phyloP scores from a whole-genome alignment of 2,888 invertebrate species.

The Volucella bombylans region DNA sequence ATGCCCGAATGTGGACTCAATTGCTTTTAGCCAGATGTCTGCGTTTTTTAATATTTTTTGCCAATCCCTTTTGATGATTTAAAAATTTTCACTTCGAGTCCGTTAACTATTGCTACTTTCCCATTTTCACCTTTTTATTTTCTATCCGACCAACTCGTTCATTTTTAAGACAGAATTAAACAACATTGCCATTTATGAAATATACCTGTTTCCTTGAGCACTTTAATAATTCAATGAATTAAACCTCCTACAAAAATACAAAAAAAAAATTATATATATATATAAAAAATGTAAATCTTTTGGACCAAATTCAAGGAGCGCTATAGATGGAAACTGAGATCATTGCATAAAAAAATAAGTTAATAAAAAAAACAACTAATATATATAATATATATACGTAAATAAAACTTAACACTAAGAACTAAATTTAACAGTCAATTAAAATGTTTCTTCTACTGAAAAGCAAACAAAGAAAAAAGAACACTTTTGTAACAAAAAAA shows the following conservation, averaged over 20 bases:
- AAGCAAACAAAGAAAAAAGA: slow-evolving; percentile 18
- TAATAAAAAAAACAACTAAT: slow-evolving; percentile 19
- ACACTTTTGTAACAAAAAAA: slow-evolving; percentile 38
- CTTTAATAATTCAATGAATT: slow-evolving; percentile 45
- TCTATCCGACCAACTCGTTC: neutral
- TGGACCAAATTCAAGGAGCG: slow-evolving; percentile 63
- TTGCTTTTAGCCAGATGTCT: too few species aligned
- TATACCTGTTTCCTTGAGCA: slow-evolving; percentile 22
- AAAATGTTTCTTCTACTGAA: slow-evolving; percentile 57
- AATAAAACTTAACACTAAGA: slow-evolving; percentile 32
- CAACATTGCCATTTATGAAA: neutral
- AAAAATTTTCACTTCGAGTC: too few species aligned
- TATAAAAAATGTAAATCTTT: slow-evolving; percentile 44
- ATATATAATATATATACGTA: slow-evolving; percentile 47
- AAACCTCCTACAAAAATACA: slow-evolving; percentile 28
- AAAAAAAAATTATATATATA: neutral
- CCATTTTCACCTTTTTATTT: neutral
- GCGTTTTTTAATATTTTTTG: too few species aligned
- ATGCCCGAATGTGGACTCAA: too few species aligned
- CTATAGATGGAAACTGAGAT: slow-evolving; percentile 21
- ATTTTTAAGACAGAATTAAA: slow-evolving; percentile 3
- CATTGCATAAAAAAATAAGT: neutral
- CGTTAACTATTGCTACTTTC: neutral
- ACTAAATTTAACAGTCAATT: slow-evolving; percentile 64
- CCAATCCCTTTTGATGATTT: too few species aligned